These are phyloP conservation scores for Discoglossus pictus DNA, from an alignment of 2,797 vertebrate species.

Conservation along the genomic window DNA sequence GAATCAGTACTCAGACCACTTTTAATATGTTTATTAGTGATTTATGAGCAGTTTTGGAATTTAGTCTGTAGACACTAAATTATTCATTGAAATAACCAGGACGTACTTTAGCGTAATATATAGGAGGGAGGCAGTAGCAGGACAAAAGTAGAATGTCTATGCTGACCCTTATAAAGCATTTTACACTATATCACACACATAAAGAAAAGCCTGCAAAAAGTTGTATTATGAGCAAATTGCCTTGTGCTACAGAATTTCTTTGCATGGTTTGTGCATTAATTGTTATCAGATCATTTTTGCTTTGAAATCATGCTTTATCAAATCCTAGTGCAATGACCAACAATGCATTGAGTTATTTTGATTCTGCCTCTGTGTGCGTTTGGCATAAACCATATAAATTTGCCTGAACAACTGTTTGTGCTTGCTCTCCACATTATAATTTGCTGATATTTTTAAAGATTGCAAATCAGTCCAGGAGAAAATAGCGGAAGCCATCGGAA, in stretches of 20 bases:
- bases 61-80: no score
- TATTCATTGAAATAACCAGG: no score
- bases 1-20: no score
- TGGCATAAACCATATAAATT: neutral
- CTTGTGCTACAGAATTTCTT: neutral
- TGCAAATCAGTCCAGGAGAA: conserved; percentile 79
- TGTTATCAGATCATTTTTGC: conserved; percentile 42
- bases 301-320: neutral
- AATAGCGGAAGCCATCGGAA: conserved; percentile 67
- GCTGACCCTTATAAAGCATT: no score
- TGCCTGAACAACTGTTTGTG: conserved; percentile 5
- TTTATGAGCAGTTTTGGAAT: no score
- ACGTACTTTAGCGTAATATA: no score
- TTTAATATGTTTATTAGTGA: no score
- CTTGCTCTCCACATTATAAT: conserved; percentile 51
- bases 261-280: conserved; percentile 26
- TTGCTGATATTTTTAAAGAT: conserved; percentile 54
- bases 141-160: no score
- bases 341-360: neutral
- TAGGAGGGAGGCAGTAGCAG: no score
- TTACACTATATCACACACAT: no score
- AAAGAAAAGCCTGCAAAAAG: neutral
- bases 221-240: neutral
- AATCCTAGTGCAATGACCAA: neutral
- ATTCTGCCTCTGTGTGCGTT: conserved; percentile 6